Evolutionary conservation across 2,888 invertebrate genomes (phyloP), one percentile per base, ranked within the genome.

Genomic region (Eledona agricola): DNA sequence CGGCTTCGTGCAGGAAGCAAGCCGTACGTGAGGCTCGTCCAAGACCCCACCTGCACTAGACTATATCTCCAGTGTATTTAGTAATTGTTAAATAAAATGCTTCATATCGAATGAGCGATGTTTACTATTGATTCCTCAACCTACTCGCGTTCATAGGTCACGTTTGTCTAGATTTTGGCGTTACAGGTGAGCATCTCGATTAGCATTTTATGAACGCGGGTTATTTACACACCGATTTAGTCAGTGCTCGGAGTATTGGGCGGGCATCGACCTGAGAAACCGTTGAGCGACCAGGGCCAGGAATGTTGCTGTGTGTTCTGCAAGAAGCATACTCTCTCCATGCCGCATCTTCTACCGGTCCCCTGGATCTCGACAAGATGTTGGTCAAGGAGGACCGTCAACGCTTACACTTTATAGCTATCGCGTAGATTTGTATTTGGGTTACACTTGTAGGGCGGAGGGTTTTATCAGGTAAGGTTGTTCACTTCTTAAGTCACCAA

Each of bases 51-150:
- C 17, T 76, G 76, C 63, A 61, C 66, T 51, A 66, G 65, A 58
- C 62, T 76, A 45, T 73, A 68, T 62, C 58, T 76, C 31, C 59
- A 72, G 54, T 76, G 76, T 65, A 55, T 64, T 25, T 68, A 60
- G 49, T 22, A 7, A 25, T 37, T 6, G 6, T 29, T n/a, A n/a
- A n/a, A 31, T 11, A 7, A 7, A 16, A 19, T 4, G 2, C 2
- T 28, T 28, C 60, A 2, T 11, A 26, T 20, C 23, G 4, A 43
- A 13, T 43, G 19, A 43, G 16, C 12, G 20, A 20, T 12, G n/a
- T 9, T 28, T 19, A 28, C 9, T 28, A n/a, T 10, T 9, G 20
- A 20, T 35, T 20, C 28, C 25, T 5, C 4, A 16, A 29, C 28
- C 28, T 26, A 17, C 3, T 23, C 13, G 50, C 53, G 37, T 47